Conservation (phyloP, 2,797 vertebrate genomes). For the Poecilia picta region DNA sequence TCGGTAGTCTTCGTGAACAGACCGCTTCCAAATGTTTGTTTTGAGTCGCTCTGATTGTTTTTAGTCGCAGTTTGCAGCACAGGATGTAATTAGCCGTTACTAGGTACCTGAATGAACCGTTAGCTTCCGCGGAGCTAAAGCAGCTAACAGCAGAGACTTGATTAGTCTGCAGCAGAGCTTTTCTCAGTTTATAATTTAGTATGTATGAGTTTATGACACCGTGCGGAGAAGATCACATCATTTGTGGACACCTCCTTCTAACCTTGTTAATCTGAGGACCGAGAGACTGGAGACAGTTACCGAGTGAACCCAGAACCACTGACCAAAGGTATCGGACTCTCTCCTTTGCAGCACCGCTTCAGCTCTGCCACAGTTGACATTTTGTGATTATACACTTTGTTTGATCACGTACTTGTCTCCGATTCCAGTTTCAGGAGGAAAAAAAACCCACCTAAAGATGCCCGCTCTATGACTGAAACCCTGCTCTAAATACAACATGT, state of each 20-base stretch:
- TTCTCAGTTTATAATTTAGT: not conserved
- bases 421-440: not conserved
- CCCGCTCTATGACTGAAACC: not conserved
- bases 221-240: not conserved
- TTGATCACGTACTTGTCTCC: not conserved
- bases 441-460: not conserved
- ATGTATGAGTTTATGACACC: not conserved
- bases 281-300: not conserved
- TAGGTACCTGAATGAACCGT: not conserved
- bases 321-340: not conserved
- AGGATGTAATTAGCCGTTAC: not conserved
- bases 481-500: not conserved
- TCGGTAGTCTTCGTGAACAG: not conserved
- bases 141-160: not conserved
- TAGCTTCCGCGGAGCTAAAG: not conserved
- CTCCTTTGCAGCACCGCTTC: not conserved
- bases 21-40: not conserved
- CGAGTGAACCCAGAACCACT: not conserved
- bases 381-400: not conserved
- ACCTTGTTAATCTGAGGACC: not conserved
- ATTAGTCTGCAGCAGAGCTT: not conserved
- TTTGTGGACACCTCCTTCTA: not conserved
- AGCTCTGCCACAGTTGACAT: not conserved
- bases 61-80: not conserved
- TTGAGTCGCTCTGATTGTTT: not conserved